Evolutionary conservation across 2,797 vertebrate species (phyloP).

Genomic region (Scolopax bukidnonensis): DNA sequence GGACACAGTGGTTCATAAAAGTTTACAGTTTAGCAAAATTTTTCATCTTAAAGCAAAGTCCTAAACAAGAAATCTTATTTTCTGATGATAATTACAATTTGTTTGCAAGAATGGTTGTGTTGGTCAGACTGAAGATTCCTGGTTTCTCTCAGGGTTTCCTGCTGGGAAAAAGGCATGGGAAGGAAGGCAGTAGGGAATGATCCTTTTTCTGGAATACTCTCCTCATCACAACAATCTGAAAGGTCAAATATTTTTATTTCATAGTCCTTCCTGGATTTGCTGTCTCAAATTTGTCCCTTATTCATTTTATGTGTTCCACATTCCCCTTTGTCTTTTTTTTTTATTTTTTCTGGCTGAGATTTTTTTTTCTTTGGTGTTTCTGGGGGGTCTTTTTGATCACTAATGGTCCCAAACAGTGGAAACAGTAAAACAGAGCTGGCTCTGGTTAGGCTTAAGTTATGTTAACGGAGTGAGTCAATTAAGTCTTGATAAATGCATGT

Average conservation of each 20-base stretch:
- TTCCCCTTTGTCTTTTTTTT: too few relatives aligned
- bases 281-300: not conserved
- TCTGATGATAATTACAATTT: not conserved
- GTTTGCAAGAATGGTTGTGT: not conserved
- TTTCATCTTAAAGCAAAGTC: not conserved
- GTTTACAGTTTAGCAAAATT: not conserved
- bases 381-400: not conserved
- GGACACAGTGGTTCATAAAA: not conserved
- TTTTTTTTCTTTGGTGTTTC: not conserved
- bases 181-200: not conserved
- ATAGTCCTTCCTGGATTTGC: fast-evolving
- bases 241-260: not conserved
- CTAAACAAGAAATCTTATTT: not conserved
- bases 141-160: not conserved
- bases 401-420: not conserved
- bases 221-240: not conserved
- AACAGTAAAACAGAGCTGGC: not conserved
- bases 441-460: not conserved
- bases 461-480: not conserved
- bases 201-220: not conserved
- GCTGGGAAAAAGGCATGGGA: fast-evolving
- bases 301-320: not conserved
- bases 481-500: not conserved
- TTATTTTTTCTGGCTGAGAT: too few relatives aligned
- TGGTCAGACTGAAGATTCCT: not conserved